phyloP scores from a whole-genome alignment of 2,113 vertebrate species.

The Pterocles burchelli region DNA sequence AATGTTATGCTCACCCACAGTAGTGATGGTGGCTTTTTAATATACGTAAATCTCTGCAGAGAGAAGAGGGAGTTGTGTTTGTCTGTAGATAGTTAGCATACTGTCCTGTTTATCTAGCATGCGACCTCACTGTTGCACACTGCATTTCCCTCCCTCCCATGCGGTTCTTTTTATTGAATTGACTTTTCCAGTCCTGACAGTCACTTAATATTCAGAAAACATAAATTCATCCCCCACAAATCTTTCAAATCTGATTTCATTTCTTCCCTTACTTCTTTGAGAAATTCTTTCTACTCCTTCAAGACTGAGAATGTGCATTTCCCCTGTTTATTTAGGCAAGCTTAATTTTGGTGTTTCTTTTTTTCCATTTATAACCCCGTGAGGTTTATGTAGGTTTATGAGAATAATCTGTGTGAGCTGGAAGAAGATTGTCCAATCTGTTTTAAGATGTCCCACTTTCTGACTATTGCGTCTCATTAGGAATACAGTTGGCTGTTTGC shows the following conservation, averaged over 20 bases:
- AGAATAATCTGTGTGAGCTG: slow-evolving; percentile 29
- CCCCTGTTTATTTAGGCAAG: neutral
- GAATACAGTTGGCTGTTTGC: neutral
- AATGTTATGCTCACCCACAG: neutral
- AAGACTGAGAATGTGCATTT: neutral
- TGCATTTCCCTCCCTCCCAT: neutral
- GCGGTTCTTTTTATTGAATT: neutral
- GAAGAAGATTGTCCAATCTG: slow-evolving; percentile 26
- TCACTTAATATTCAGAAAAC: neutral
- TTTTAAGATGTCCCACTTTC: slow-evolving; percentile 49
- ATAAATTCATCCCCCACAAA: neutral
- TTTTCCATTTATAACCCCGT: slow-evolving; percentile 11
- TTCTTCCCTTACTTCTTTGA: neutral
- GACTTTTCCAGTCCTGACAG: neutral
- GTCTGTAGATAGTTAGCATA: neutral
- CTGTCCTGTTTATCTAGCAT: neutral
- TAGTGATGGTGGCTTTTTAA: neutral
- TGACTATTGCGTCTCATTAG: slow-evolving; percentile 1
- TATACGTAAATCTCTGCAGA: neutral
- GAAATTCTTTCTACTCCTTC: neutral
- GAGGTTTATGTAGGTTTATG: neutral
- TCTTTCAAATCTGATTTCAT: neutral
- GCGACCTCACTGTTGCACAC: neutral
- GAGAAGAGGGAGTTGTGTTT: neutral
- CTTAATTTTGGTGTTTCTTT: slow-evolving; percentile 4